phyloP scores from a whole-genome alignment of 2,113 vertebrate species.

The Chloebia gouldiae region DNA sequence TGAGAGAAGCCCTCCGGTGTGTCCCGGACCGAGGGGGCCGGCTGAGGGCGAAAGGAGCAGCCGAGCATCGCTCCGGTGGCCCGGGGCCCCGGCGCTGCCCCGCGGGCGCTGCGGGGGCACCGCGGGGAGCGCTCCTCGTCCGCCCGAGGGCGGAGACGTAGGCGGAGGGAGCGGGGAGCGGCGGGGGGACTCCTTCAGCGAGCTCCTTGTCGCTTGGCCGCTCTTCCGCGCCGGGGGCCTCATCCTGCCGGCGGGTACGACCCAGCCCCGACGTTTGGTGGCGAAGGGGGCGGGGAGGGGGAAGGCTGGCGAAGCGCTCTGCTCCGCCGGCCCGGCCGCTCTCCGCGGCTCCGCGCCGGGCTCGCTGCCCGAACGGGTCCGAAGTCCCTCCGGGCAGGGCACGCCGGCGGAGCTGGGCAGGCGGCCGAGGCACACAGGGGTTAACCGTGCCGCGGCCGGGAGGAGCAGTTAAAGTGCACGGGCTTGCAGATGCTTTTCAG shows the following conservation, averaged over 20 bases:
- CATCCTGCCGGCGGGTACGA: background rate
- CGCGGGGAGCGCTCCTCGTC: background rate
- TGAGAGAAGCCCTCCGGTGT: background rate
- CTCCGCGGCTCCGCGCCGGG: background rate
- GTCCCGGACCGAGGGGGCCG: background rate
- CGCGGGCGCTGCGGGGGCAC: background rate
- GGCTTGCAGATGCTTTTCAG: conserved; percentile 14
- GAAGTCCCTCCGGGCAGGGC: background rate
- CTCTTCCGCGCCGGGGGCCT: background rate
- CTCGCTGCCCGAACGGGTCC: background rate
- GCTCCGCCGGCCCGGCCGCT: background rate
- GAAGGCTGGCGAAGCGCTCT: background rate
- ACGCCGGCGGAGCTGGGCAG: background rate
- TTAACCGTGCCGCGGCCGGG: background rate
- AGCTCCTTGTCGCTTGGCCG: background rate
- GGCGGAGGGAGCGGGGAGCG: background rate
- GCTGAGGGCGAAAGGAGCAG: background rate
- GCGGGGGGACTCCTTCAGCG: background rate
- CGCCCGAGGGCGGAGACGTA: background rate
- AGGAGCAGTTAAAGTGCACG: background rate
- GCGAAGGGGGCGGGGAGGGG: background rate
- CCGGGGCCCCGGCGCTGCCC: background rate
- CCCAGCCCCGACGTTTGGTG: background rate
- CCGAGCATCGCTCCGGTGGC: background rate
- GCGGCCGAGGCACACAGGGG: background rate